phyloP scores from a whole-genome alignment of 2,888 invertebrate species.

The Drosophila anomelani region DNA sequence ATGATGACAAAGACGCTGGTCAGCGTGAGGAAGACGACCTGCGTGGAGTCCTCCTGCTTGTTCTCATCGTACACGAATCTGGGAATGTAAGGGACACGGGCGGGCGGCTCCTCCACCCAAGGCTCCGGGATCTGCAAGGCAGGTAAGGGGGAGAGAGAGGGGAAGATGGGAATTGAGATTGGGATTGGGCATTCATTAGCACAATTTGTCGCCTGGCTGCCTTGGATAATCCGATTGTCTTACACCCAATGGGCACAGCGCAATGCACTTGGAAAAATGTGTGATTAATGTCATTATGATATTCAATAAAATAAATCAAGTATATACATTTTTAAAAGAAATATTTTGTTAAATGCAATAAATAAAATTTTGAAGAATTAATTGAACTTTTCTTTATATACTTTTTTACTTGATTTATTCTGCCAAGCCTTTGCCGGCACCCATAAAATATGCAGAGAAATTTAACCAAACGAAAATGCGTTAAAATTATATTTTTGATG shows the following conservation, averaged over 20 bases:
- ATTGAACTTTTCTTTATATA: neutral
- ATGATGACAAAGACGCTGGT: conserved; percentile 90
- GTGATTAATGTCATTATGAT: neutral
- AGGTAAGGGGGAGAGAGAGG: conserved; percentile 10
- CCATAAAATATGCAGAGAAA: too few species aligned
- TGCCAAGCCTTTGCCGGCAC: too few species aligned
- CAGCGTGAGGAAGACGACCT: conserved; percentile 92
- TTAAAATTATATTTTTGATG: neutral
- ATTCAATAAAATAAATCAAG: too few species aligned
- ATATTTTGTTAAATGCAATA: neutral
- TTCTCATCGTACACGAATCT: conserved; percentile 89
- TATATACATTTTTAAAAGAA: too few species aligned
- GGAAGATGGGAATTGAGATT: neutral
- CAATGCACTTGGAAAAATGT: neutral
- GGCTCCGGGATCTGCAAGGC: conserved; percentile 66
- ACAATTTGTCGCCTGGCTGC: conserved; percentile 52
- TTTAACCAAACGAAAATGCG: neutral
- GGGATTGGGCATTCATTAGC: conserved; percentile 68
- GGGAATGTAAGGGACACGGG: conserved; percentile 90
- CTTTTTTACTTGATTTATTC: too few species aligned
- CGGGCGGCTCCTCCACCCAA: conserved; percentile 94
- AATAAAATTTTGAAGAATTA: neutral
- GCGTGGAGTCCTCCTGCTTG: conserved; percentile 91
- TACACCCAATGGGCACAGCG: conserved; percentile 3
- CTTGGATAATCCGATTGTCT: conserved; percentile 11